These are phyloP conservation scores for Acanthacorydalis orientalis DNA, from an alignment of 2,888 invertebrate species.

Conservation along the genomic window DNA sequence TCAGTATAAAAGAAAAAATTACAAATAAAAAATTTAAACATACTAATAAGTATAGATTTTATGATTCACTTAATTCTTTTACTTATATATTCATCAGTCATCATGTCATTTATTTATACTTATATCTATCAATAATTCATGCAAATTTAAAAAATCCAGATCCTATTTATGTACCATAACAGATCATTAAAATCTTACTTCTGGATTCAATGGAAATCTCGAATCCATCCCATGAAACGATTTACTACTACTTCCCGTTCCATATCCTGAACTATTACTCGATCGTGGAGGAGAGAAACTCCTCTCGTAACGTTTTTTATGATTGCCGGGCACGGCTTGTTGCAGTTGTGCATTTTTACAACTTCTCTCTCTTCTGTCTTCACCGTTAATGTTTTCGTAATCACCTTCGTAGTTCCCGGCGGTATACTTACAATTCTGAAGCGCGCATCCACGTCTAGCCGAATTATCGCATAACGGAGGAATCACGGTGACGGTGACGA, in stretches of 20 bases:
- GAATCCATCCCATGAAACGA: constrained; percentile 20
- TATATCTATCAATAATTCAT: no score
- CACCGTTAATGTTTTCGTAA: constrained; percentile 45
- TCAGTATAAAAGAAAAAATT: no score
- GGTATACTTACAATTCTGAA: constrained; percentile 46
- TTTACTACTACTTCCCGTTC: constrained; percentile 49
- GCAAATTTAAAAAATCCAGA: background rate
- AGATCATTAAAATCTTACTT: constrained; percentile 18
- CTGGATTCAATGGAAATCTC: constrained; percentile 23
- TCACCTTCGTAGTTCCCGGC: constrained; percentile 43
- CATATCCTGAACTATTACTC: constrained; percentile 70
- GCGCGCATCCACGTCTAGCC: constrained; percentile 47
- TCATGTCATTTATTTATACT: no score
- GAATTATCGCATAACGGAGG: constrained; percentile 53
- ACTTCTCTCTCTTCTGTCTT: constrained; percentile 25
- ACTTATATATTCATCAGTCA: no score
- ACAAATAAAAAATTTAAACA: no score
- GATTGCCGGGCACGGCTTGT: constrained; percentile 37
- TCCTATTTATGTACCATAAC: constrained; percentile 1
- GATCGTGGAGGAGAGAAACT: constrained; percentile 64
- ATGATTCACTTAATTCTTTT: no score
- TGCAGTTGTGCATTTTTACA: constrained; percentile 26
- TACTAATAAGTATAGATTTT: no score
- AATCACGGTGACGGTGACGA: constrained; percentile 69
- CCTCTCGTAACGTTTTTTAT: constrained; percentile 53